Evolutionary conservation across 1,140 invertebrate genomes (phyloP).

Genomic region (Sweltsa coloradensis): DNA sequence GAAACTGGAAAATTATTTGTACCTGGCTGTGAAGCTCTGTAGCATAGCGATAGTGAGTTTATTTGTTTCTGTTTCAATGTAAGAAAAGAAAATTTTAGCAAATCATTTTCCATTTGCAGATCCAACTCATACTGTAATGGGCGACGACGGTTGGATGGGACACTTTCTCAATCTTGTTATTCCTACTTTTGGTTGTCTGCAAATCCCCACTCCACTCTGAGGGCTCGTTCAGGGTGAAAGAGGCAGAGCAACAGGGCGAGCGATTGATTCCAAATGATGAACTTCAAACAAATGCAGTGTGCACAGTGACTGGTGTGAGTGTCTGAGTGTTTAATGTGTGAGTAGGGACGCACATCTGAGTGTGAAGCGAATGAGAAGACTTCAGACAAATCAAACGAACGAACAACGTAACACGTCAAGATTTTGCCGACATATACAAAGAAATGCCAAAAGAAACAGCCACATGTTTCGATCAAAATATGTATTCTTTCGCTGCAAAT

Average conservation of each 20-base stretch:
- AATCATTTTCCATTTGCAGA: slow-evolving; percentile 11
- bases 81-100: background rate
- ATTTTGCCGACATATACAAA: slow-evolving; percentile 4
- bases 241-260: slow-evolving; percentile 16
- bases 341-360: slow-evolving; percentile 13
- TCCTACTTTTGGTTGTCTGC: slow-evolving; percentile 17
- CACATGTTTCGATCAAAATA: background rate
- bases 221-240: slow-evolving; percentile 16
- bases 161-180: slow-evolving; percentile 16
- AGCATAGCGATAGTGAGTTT: no score
- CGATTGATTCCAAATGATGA: slow-evolving; percentile 12
- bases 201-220: slow-evolving; percentile 18
- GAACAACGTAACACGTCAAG: slow-evolving; percentile 7
- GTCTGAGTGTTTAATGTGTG: slow-evolving; percentile 10
- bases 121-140: slow-evolving; percentile 10
- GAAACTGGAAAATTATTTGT: no score
- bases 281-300: slow-evolving; percentile 10
- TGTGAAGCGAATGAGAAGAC: slow-evolving; percentile 10
- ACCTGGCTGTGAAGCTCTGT: no score
- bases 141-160: slow-evolving; percentile 13
- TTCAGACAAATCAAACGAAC: slow-evolving; percentile 5
- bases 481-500: slow-evolving; percentile 8
- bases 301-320: slow-evolving; percentile 13
- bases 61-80: no score
- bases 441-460: slow-evolving; percentile 2